Base-by-base conservation (phyloP, 1,140 invertebrate genomes). In the Carcinoscorpius rotundicauda region DNA sequence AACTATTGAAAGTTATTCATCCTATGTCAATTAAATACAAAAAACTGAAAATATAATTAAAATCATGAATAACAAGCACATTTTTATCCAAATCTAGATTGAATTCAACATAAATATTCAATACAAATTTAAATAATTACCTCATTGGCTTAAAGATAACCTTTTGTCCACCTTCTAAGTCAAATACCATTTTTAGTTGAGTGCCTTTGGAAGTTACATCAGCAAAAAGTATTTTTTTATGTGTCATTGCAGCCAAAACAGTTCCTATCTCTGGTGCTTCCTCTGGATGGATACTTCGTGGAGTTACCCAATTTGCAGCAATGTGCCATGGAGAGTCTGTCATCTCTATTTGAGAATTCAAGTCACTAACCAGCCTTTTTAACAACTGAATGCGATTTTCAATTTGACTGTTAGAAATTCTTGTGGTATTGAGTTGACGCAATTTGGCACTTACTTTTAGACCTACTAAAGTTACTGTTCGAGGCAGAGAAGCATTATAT, bases 121-220 rank as follows among this genome's bases (percentile, higher is more conserved):
- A 52, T 48, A 64, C 51, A 58, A 52, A 56, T 55, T 6, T 48
- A 29, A 49, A 64, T 48, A 70, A 71, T 72, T 71, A 82, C 82
- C 92, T 91, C 75, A 87, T 87, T 49, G 93, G 93, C 78, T 97
- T 97, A 72, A 96, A 96, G 57, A 91, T 81, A 29, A 86, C 85
- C 76, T 85, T 86, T 71, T 92, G 84, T 51, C 86, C 84, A 48
- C 87, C 85, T 77, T 88, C 81, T 58, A 97, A 78, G 11, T 83
- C 82, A 11, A 96, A 73, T 69, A 89, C 77, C 10, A 97, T 75
- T 77, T 97, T 97, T 49, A 97, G 78, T 77, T 97, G 93, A 52
- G 93, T 95, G 61, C 93, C 93, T 75, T 85, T 76, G 64, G 82
- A 60, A 75, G 82, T 75, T 83, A 85, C 86, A 75, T 88, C 87